Conservation (phyloP, 2,797 vertebrate species). For the Sebastes nivosus region DNA sequence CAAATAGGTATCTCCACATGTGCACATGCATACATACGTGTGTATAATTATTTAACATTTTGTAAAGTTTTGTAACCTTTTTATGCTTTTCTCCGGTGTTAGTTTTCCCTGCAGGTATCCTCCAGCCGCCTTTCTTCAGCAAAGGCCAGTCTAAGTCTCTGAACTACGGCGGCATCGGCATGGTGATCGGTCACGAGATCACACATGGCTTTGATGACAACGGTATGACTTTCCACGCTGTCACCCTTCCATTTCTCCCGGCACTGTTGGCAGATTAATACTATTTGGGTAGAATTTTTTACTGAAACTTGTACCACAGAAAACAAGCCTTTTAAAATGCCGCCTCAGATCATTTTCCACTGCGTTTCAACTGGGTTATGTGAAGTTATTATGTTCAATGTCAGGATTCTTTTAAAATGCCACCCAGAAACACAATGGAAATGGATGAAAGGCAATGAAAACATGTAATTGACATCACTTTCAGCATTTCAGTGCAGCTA, state of each 20-base stretch:
- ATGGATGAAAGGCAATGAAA: neutral
- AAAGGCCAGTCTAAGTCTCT: slow-evolving; percentile 90
- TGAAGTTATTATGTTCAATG: slow-evolving; percentile 5
- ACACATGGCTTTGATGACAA: slow-evolving; percentile 97
- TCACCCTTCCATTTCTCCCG: too few relatives aligned
- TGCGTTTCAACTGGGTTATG: neutral
- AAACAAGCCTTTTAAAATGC: slow-evolving; percentile 4
- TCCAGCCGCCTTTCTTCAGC: slow-evolving; percentile 96
- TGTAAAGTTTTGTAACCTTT: neutral
- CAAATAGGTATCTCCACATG: slow-evolving; percentile 89
- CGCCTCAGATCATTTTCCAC: slow-evolving; percentile 1
- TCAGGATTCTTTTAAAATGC: neutral
- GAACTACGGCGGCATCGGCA: slow-evolving; percentile 95
- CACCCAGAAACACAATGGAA: neutral
- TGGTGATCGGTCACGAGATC: slow-evolving; percentile 98
- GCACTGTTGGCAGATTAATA: too few relatives aligned
- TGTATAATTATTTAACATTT: neutral
- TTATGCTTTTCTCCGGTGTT: neutral
- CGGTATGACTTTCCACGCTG: slow-evolving; percentile 79
- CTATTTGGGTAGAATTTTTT: slow-evolving; percentile 11
- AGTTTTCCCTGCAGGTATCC: slow-evolving; percentile 97
- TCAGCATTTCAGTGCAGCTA: neutral
- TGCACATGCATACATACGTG: neutral
- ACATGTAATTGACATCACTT: neutral
- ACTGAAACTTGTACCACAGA: slow-evolving; percentile 30